Percentiles rank a stretch among this genome's conserved stretches.
phyloP scores from a whole-genome alignment of 2,797 vertebrate species.

The Acanthornis magna region DNA sequence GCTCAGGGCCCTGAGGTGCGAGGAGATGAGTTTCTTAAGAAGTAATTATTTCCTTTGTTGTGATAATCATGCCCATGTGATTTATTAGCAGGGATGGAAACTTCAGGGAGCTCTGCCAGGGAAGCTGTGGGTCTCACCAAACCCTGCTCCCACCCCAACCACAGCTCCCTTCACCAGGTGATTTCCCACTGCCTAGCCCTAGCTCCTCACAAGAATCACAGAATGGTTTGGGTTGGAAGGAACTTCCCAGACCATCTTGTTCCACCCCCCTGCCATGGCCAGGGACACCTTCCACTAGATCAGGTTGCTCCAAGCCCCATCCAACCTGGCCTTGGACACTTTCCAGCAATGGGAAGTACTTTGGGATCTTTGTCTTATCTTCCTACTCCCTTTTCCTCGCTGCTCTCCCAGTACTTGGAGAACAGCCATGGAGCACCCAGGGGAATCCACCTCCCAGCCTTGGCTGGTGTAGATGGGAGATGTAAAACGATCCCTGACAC shows the following conservation, averaged over 20 bases:
- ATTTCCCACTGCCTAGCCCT: neutral
- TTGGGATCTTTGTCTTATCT: neutral
- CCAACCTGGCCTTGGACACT: neutral
- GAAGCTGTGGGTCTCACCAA: neutral
- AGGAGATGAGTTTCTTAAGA: neutral
- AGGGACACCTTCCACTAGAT: neutral
- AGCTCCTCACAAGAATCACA: neutral
- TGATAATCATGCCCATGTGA: neutral
- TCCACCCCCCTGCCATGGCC: neutral
- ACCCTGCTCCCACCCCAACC: neutral
- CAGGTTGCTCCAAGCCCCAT: neutral
- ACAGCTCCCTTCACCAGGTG: neutral
- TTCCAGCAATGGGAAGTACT: neutral
- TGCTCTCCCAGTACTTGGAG: neutral
- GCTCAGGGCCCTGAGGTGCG: neutral
- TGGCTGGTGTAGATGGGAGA: neutral
- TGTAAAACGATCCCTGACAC: neutral
- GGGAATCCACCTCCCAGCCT: neutral
- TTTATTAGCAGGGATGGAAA: slow-evolving; percentile 26
- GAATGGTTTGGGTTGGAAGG: neutral
- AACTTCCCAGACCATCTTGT: neutral
- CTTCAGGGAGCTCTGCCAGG: neutral
- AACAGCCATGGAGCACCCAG: neutral
- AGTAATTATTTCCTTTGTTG: slow-evolving; percentile 39
- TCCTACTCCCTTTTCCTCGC: neutral